Evolutionary conservation across 2,113 vertebrate genomes (phyloP), one percentile per base, ranked within the genome.

Genomic region (Crotalus tigris): DNA sequence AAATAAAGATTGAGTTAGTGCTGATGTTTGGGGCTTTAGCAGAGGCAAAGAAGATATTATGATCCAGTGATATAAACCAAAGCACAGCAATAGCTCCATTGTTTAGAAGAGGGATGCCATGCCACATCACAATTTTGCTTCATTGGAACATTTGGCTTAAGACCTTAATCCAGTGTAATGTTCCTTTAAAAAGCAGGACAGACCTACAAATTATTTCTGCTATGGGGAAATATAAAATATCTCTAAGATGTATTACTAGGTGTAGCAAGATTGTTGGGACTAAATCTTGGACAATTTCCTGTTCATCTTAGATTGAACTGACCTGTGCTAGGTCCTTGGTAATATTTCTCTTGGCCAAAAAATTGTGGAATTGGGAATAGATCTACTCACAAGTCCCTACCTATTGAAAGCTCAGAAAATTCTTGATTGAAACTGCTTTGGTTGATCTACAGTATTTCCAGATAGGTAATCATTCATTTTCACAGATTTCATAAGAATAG

Each of bases 381-480:
- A 91, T 59, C 26, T 24, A 85, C 53, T 26, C 21, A 44, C n/a
- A 55, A 54, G 2, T 53, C 11, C 51, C 49, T 33, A 57, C 12
- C 53, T 39, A 85, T 6, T 26, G 19, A 0, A 3, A 89, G 33
- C 93, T 91, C 89, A 90, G 90, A 90, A 94, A 90, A 88, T 2
- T 5, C 9, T 59, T 51, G 0, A 1, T n/a, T 87, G 57, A 89
- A 8, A 44, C 3, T 59, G 90, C 5, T 13, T 5, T 91, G 51
- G 69, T 53, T 81, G 92, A 92, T 95, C 93, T 95, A 39, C 39
- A 39, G 39, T 39, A 91, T 93, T 57, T 92, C 93, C 29, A 90
- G 96, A 94, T 91, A 93, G 87, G 64, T 95, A 93, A 95, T 95
- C 95, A 86, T 49, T 86, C 10, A 86, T 24, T 95, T 85, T 90